Evolutionary conservation across 1,140 invertebrate genomes (phyloP).

Genomic region (Aphis craccivora): DNA sequence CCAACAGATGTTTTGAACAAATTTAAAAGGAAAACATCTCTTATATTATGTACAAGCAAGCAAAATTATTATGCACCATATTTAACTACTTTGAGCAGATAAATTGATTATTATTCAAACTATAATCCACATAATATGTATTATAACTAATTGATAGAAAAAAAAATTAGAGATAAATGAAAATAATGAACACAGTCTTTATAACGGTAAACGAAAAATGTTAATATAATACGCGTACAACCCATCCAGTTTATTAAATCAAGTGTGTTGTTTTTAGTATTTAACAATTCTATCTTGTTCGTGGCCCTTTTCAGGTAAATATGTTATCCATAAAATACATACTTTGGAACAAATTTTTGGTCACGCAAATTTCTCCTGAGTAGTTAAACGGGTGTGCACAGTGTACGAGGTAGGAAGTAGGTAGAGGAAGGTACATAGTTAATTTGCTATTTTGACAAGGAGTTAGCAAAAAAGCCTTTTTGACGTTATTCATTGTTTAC

Average conservation of each 20-base stretch:
- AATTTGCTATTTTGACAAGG: conserved; percentile 9
- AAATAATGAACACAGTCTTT: not conserved
- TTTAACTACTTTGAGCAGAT: not conserved
- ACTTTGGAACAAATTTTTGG: not conserved
- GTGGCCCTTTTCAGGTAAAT: not conserved
- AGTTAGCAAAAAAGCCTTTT: not conserved
- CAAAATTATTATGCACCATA: not conserved
- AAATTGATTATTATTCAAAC: not conserved
- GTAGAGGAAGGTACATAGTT: not conserved
- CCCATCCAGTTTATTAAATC: not conserved
- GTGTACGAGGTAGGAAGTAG: not conserved
- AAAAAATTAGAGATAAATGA: not conserved
- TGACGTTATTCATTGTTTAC: conserved; percentile 17
- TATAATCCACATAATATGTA: too few species aligned
- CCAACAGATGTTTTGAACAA: not conserved
- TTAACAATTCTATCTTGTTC: not conserved
- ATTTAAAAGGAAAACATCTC: not conserved
- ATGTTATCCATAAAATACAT: not conserved
- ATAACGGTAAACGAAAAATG: not conserved
- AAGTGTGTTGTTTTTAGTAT: not conserved
- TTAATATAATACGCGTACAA: not conserved
- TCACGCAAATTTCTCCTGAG: not conserved
- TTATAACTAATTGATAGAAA: too few species aligned
- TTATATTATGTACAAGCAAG: not conserved
- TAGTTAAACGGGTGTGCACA: not conserved